phyloP scores from a whole-genome alignment of 2,113 vertebrate species.

The Phasianus colchicus region DNA sequence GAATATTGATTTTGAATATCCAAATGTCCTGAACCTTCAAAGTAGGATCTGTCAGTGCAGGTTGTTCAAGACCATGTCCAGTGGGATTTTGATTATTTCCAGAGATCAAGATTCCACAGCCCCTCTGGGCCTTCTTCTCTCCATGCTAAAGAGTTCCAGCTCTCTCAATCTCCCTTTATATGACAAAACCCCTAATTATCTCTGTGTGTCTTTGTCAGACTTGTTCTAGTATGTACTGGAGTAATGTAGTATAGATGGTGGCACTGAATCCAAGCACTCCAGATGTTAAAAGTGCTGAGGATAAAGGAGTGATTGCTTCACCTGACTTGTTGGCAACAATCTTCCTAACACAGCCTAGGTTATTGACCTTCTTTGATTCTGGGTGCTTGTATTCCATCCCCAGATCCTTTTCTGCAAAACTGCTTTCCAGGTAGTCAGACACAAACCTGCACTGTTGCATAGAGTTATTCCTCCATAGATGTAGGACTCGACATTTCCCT shows the following conservation, averaged over 20 bases:
- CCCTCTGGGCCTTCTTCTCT: background rate
- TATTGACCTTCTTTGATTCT: background rate
- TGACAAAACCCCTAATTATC: background rate
- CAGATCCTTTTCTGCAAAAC: background rate
- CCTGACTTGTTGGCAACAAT: background rate
- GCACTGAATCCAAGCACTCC: background rate
- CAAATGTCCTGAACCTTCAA: background rate
- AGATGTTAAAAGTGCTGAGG: background rate
- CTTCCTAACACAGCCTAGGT: background rate
- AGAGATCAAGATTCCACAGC: background rate
- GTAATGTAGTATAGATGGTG: no score
- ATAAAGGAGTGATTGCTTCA: background rate
- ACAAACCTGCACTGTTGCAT: background rate
- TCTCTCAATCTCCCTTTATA: background rate
- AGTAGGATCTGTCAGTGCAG: accelerated
- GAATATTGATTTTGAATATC: background rate
- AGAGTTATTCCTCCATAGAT: background rate
- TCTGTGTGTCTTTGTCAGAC: background rate
- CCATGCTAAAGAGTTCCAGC: background rate
- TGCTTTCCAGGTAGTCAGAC: background rate
- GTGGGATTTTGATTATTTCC: background rate
- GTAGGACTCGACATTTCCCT: background rate
- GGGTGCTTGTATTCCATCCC: background rate
- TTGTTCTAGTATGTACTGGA: background rate
- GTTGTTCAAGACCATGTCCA: background rate